Evolutionary conservation across 2,113 vertebrate genomes (phyloP).

Genomic region (Caretta caretta): DNA sequence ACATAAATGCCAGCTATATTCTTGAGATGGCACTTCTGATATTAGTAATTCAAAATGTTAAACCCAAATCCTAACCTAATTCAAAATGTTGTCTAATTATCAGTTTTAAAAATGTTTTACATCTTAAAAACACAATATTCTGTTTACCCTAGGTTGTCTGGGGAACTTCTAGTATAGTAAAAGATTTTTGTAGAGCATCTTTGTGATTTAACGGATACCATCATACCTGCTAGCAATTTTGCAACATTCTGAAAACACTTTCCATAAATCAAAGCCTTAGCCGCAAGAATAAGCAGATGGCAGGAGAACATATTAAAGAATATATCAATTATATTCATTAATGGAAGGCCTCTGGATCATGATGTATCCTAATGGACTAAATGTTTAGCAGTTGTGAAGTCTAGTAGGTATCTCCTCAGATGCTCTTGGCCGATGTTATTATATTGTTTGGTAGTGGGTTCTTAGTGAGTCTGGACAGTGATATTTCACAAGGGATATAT

Average conservation of each 20-base stretch:
- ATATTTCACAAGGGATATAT: conserved; percentile 47
- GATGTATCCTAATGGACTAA: conserved; percentile 64
- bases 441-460: conserved; percentile 17
- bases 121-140: conserved; percentile 77
- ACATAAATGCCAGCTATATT: conserved; percentile 34
- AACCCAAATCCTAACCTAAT: conserved; percentile 70
- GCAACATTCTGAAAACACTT: conserved; percentile 81
- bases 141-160: conserved; percentile 78
- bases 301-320: conserved; percentile 73
- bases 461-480: conserved; percentile 13
- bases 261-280: conserved; percentile 79
- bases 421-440: conserved; percentile 34
- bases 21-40: conserved; percentile 32
- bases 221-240: conserved; percentile 80
- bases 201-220: conserved; percentile 73
- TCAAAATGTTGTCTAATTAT: conserved; percentile 67
- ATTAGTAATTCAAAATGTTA: conserved; percentile 46
- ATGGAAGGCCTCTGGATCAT: conserved; percentile 65
- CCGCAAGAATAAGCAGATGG: conserved; percentile 78
- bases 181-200: conserved; percentile 74
- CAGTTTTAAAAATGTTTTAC: conserved; percentile 73
- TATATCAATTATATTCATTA: conserved; percentile 79
- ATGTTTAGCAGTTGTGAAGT: conserved; percentile 66
- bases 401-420: conserved; percentile 42
- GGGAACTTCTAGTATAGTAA: conserved; percentile 76